These are phyloP conservation scores for Andrena trimmerana DNA, from an alignment of 2,888 invertebrate genomes.

Conservation along the genomic window DNA sequence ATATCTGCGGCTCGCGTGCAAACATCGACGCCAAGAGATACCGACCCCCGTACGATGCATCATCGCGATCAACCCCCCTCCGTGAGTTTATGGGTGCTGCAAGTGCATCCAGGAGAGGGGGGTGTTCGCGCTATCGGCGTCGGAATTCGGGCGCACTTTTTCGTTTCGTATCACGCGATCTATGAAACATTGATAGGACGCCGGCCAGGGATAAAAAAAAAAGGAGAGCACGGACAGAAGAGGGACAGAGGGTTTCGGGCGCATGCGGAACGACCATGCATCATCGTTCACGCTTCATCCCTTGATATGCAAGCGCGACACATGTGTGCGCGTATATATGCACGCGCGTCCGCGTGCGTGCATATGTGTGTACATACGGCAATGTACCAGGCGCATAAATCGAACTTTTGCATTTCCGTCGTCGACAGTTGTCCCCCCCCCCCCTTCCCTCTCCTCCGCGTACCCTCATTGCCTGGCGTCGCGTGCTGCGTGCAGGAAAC, in stretches of 20 bases:
- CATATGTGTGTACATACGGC: slow-evolving; percentile 32
- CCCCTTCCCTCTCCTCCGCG: slow-evolving; percentile 9
- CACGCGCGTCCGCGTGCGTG: not conserved
- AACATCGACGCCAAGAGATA: slow-evolving; percentile 69
- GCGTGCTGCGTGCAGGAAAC: slow-evolving; percentile 69
- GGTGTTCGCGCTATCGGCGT: slow-evolving; percentile 61
- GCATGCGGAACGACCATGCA: slow-evolving; percentile 68
- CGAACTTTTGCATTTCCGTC: slow-evolving; percentile 83
- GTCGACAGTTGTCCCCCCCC: slow-evolving; percentile 69
- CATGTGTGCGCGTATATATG: not conserved
- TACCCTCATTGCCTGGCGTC: slow-evolving; percentile 67
- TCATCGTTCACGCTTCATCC: slow-evolving; percentile 76
- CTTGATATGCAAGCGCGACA: slow-evolving; percentile 57
- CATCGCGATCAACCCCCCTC: slow-evolving; percentile 53
- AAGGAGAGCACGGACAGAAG: slow-evolving; percentile 45
- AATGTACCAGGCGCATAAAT: slow-evolving; percentile 80
- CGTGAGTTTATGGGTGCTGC: slow-evolving; percentile 45
- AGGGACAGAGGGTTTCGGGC: slow-evolving; percentile 51
- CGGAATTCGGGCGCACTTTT: slow-evolving; percentile 63
- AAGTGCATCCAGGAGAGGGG: slow-evolving; percentile 30
- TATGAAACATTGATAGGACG: slow-evolving; percentile 75
- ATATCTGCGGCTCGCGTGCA: slow-evolving; percentile 70
- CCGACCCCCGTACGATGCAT: slow-evolving; percentile 62
- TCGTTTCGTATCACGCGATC: slow-evolving; percentile 72
- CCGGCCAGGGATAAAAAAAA: slow-evolving; percentile 50